phyloP scores from a whole-genome alignment of 2,113 vertebrate genomes.

The Pionites leucogaster region DNA sequence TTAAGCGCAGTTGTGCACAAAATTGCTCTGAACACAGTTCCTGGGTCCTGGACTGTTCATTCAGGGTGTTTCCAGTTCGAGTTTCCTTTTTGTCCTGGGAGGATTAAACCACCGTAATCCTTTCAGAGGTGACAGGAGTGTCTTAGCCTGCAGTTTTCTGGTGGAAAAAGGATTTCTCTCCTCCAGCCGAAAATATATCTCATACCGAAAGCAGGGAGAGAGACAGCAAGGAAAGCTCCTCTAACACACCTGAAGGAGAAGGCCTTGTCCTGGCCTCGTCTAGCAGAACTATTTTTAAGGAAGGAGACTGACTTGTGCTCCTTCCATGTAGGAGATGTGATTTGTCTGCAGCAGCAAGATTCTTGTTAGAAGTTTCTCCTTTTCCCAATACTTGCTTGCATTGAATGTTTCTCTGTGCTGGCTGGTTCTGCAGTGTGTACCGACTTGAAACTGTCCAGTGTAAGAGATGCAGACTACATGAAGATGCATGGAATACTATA shows the following conservation, averaged over 20 bases:
- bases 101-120: neutral
- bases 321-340: neutral
- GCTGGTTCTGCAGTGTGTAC: neutral
- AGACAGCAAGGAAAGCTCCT: neutral
- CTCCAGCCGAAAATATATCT: neutral
- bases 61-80: neutral
- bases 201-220: neutral
- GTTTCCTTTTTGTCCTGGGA: neutral
- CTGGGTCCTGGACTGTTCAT: neutral
- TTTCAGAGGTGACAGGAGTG: neutral
- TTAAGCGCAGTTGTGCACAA: neutral
- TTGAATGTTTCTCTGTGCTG: neutral
- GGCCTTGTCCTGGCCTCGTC: neutral
- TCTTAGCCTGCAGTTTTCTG: neutral
- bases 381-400: neutral
- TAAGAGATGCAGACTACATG: neutral
- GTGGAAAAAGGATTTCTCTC: neutral
- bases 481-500: neutral
- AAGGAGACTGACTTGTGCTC: neutral
- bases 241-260: neutral
- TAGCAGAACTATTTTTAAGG: neutral
- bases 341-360: conserved; percentile 19
- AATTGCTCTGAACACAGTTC: neutral
- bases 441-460: neutral
- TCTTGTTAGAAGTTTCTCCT: conserved; percentile 3